Conservation (phyloP, 53 echinoderm and acorn worm species). For the Stichopus horrens region DNA sequence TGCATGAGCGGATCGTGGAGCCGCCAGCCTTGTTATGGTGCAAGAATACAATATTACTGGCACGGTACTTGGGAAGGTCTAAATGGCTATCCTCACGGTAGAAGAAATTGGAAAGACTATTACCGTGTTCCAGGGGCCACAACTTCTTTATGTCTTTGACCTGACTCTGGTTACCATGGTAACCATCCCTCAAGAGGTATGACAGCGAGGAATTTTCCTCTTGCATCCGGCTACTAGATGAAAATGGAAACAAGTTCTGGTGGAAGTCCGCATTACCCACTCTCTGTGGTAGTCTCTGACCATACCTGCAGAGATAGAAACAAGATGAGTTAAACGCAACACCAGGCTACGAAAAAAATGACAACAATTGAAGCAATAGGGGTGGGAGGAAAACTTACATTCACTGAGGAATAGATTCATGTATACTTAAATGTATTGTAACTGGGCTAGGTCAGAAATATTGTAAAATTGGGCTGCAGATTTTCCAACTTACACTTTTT, state of each 20-base stretch:
- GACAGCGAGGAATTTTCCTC: not conserved
- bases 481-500: too few species aligned
- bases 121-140: conserved; percentile 48
- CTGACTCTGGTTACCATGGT: conserved; percentile 34
- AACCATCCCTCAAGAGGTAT: not conserved
- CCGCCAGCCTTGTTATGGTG: conserved; percentile 96
- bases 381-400: too few species aligned
- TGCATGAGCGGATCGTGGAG: conserved; percentile 70
- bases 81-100: conserved; percentile 40
- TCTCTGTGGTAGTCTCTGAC: not conserved
- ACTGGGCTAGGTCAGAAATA: too few species aligned
- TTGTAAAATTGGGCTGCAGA: too few species aligned
- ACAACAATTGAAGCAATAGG: too few species aligned
- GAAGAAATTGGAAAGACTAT: conserved; percentile 53
- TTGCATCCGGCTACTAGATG: not conserved
- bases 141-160: conserved; percentile 27
- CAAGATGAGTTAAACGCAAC: not conserved
- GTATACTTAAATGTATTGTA: too few species aligned
- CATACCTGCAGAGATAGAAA: not conserved
- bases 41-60: conserved; percentile 74
- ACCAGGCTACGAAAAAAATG: too few species aligned
- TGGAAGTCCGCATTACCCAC: not conserved
- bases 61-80: conserved; percentile 41
- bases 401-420: too few species aligned
- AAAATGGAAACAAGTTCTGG: not conserved